phyloP scores from a whole-genome alignment of 2,888 invertebrate genomes.

The Oscheius sp. region DNA sequence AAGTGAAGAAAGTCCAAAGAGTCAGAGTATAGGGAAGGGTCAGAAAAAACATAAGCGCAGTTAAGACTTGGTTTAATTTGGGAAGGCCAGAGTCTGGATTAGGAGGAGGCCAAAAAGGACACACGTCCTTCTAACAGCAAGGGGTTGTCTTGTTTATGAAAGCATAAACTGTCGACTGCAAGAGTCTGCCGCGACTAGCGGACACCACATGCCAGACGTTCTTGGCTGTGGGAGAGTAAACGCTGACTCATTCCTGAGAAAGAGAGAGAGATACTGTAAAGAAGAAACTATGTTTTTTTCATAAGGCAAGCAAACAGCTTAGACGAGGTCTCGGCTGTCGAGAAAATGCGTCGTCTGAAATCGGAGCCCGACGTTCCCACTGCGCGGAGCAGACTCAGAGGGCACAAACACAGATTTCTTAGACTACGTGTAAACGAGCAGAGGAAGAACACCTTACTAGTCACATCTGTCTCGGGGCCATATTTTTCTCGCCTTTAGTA shows the following conservation, averaged over 20 bases:
- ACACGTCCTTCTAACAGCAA: too few relatives aligned
- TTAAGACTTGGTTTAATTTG: too few relatives aligned
- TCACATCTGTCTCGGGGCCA: constrained; percentile 1
- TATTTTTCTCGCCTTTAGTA: not conserved
- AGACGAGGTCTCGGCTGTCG: constrained; percentile 9
- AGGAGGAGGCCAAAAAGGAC: too few relatives aligned
- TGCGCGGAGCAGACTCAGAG: not conserved
- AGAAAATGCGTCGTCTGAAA: constrained; percentile 22
- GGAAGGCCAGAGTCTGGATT: too few relatives aligned
- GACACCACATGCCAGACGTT: constrained; percentile 29
- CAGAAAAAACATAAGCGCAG: too few relatives aligned
- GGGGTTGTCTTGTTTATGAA: constrained; percentile 28
- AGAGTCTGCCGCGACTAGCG: not conserved
- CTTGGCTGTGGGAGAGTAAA: not conserved
- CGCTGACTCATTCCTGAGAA: not conserved
- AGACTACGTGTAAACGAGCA: not conserved
- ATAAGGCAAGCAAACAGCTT: constrained; percentile 4
- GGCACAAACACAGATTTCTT: constrained; percentile 1
- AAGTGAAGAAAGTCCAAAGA: too few relatives aligned
- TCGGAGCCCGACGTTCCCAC: constrained; percentile 22
- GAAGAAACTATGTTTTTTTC: not conserved
- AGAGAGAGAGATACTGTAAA: not conserved
- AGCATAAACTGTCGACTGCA: constrained; percentile 13
- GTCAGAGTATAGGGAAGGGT: too few relatives aligned
- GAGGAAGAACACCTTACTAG: not conserved